Evolutionary conservation across 2,888 invertebrate species (phyloP), one percentile per base, ranked within the genome.

Genomic region (Dromius quadrimaculatus): DNA sequence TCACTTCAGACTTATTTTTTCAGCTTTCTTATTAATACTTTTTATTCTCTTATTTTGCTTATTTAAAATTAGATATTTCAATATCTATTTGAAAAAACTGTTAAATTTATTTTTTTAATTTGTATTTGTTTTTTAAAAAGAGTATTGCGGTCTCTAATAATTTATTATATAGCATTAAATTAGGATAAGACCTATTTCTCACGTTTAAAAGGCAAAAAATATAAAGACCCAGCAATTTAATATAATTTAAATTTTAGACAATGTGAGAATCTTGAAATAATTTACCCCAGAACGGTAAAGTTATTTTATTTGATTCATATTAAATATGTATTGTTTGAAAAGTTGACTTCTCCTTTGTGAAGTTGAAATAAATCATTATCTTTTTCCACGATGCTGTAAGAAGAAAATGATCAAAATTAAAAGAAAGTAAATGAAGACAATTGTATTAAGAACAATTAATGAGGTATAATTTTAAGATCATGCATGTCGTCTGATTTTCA

Each of bases 151-250:
- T 28, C 28, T 5, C 8, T 28, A 5, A 28, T 5, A 28, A 5
- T 28, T 28, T 28, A 28, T 28, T 28, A 28, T 28, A 28, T 28
- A 28, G 28, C 28, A 28, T 28, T 15, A 43, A 47, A 15, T 54
- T 54, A 15, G 13, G 13, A 54, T 54, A 54, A 54, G 41, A 41
- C 50, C 50, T 15, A 54, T 28, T 54, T 54, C 50, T 15, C 50
- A 54, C 50, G 50, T 11, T 15, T 28, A 54, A 28, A 11, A 28
- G 28, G 32, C 8, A 23, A 54, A 50, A 32, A 54, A 54, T 54
- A 54, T 54, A 50, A 28, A 28, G 28, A 13, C 15, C 1, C 15
- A n/a, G 28, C 8, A 54, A 54, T 54, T 54, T 54, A 9, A 54
- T 13, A 28, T 28, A 54, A 54, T 54, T 54, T 28, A 54, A 36